A percentile compares a stretch with the other conserved stretches of the same genome.
phyloP scores from a whole-genome alignment of 30 jellyfish, hydroid and myxozoan species.

The Clytia hemisphaerica region DNA sequence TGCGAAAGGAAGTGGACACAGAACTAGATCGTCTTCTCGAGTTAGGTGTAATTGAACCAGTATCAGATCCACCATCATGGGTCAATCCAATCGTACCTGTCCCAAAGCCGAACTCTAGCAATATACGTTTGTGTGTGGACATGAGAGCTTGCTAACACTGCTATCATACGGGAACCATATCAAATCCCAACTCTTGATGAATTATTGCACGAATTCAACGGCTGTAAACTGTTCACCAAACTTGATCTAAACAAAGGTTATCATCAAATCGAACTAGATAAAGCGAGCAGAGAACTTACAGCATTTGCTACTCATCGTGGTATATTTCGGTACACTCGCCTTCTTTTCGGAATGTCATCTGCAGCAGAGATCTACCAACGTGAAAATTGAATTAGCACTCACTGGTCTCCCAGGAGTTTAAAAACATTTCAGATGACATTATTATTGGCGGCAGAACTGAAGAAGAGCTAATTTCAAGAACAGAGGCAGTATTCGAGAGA shows the following conservation, averaged over 20 bases:
- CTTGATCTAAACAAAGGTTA: too few relatives aligned
- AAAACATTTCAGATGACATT: conserved; percentile 37
- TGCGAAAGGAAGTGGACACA: conserved; percentile 24
- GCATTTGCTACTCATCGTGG: conserved; percentile 45
- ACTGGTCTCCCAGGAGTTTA: conserved; percentile 31
- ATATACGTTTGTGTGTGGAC: conserved; percentile 55
- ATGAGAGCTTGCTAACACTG: conserved; percentile 51
- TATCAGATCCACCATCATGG: conserved; percentile 33
- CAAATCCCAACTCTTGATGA: conserved; percentile 35
- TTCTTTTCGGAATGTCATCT: conserved; percentile 40
- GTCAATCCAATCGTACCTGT: conserved; percentile 42
- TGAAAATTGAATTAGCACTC: conserved; percentile 25
- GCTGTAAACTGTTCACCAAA: too few relatives aligned
- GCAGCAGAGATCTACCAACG: conserved; percentile 45
- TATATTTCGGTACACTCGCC: conserved; percentile 29
- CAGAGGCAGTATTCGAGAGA: conserved; percentile 7
- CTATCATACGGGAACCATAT: conserved; percentile 43
- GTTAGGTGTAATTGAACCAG: conserved; percentile 39
- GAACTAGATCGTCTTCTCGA: conserved; percentile 29
- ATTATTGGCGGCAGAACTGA: conserved; percentile 17
- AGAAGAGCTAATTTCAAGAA: conserved; percentile 17
- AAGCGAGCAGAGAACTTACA: conserved; percentile 25
- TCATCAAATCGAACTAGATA: too few relatives aligned
- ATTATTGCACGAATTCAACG: too few relatives aligned
- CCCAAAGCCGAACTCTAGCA: conserved; percentile 40